These are phyloP conservation scores for Sicus ferrugineus DNA, from an alignment of 2,888 invertebrate genomes.

Conservation along the genomic window DNA sequence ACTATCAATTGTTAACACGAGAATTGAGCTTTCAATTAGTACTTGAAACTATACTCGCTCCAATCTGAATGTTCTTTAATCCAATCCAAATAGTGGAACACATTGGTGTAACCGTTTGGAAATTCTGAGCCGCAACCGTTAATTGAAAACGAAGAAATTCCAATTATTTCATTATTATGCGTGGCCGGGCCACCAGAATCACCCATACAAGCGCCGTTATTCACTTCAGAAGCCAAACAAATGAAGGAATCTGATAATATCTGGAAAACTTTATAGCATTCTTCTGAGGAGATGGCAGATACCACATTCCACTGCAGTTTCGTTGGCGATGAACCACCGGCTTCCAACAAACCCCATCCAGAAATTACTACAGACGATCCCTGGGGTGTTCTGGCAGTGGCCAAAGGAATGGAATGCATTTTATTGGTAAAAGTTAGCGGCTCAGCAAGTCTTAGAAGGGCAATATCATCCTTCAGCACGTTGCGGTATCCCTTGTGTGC, in stretches of 20 bases:
- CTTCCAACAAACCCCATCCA: slow-evolving; percentile 48
- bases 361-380: slow-evolving; percentile 45
- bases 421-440: slow-evolving; percentile 42
- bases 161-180: slow-evolving; percentile 50
- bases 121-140: slow-evolving; percentile 50
- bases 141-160: slow-evolving; percentile 55
- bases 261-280: slow-evolving; percentile 44
- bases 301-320: slow-evolving; percentile 50
- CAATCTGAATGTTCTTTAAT: slow-evolving; percentile 34
- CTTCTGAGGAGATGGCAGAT: slow-evolving; percentile 42
- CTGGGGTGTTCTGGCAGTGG: slow-evolving; percentile 39
- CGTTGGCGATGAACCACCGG: slow-evolving; percentile 45
- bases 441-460: slow-evolving; percentile 42
- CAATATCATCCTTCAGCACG: slow-evolving; percentile 46
- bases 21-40: too few species aligned
- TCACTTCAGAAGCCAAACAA: slow-evolving; percentile 47
- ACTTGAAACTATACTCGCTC: too few species aligned
- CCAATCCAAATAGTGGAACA: slow-evolving; percentile 47
- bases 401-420: slow-evolving; percentile 46
- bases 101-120: slow-evolving; percentile 59
- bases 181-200: slow-evolving; percentile 63
- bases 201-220: slow-evolving; percentile 57
- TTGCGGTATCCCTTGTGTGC: slow-evolving; percentile 46
- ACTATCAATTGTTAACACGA: too few species aligned
- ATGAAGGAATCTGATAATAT: slow-evolving; percentile 41